Conservation (phyloP, 2,888 invertebrate species). For the Linnaemya vulpina region DNA sequence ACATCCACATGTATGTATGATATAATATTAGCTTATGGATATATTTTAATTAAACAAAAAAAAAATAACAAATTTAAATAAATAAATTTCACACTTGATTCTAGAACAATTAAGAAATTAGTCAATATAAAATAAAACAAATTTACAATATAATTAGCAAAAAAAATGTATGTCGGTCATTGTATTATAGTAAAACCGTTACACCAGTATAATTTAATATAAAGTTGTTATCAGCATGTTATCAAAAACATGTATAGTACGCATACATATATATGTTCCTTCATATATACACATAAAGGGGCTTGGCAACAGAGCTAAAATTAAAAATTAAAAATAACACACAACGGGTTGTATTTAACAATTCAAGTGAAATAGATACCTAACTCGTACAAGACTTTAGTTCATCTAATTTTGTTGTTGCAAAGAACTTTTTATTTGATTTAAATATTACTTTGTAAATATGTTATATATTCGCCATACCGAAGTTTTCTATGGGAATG, state of each 20-base stretch:
- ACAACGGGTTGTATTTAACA: not conserved
- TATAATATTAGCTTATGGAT: not conserved
- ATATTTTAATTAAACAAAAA: too few relatives aligned
- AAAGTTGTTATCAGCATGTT: conserved; percentile 38
- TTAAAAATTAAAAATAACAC: not conserved
- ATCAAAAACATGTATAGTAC: not conserved
- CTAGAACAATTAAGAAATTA: not conserved
- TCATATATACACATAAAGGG: not conserved
- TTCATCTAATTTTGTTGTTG: too few relatives aligned
- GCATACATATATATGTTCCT: not conserved
- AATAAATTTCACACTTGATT: conserved; percentile 18
- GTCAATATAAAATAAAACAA: conserved; percentile 10
- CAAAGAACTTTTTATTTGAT: too few relatives aligned
- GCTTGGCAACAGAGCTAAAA: conserved; percentile 25
- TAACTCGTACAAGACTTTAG: too few relatives aligned
- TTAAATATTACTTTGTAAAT: too few relatives aligned
- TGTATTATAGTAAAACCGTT: conserved; percentile 9
- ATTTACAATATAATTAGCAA: conserved; percentile 56
- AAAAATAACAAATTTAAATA: not conserved
- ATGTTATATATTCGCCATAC: too few relatives aligned
- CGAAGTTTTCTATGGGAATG: too few relatives aligned
- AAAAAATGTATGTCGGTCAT: not conserved
- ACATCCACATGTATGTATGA: not conserved
- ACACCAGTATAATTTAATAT: conserved; percentile 36
- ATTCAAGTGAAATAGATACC: not conserved